phyloP scores from a whole-genome alignment of 2,113 vertebrate genomes.

The Austrofundulus limnaeus region DNA sequence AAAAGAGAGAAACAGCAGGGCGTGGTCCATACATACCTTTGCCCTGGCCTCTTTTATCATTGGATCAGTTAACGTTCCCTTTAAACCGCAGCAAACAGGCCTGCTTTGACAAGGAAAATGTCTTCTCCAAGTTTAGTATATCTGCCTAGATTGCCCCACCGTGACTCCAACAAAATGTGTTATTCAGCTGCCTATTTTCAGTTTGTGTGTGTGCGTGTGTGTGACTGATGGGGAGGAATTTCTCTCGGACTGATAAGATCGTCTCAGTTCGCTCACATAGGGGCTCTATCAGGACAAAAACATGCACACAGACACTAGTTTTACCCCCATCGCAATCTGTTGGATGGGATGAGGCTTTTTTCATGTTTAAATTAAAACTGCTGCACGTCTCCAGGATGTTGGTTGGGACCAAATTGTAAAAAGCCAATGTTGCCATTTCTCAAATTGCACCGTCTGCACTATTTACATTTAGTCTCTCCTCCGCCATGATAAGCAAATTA shows the following conservation, averaged over 20 bases:
- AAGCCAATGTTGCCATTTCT: background rate
- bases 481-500: conserved; percentile 3
- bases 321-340: conserved; percentile 34
- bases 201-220: conserved; percentile 22
- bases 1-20: conserved; percentile 49
- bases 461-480: background rate
- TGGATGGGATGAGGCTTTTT: conserved; percentile 6
- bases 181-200: conserved; percentile 49
- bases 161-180: conserved; percentile 37
- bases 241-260: conserved; percentile 73
- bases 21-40: conserved; percentile 73
- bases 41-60: conserved; percentile 68
- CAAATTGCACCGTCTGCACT: background rate
- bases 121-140: conserved; percentile 47
- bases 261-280: conserved; percentile 64
- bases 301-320: conserved; percentile 16
- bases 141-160: conserved; percentile 28
- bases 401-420: background rate
- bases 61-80: conserved; percentile 64
- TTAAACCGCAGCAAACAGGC: conserved; percentile 54
- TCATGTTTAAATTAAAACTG: background rate
- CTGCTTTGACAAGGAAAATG: conserved; percentile 54
- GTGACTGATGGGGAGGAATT: conserved; percentile 56
- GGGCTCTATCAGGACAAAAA: conserved; percentile 60
- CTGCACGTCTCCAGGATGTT: background rate